Base-by-base conservation (phyloP, 2,797 vertebrate genomes). In the Nasua narica region DNA sequence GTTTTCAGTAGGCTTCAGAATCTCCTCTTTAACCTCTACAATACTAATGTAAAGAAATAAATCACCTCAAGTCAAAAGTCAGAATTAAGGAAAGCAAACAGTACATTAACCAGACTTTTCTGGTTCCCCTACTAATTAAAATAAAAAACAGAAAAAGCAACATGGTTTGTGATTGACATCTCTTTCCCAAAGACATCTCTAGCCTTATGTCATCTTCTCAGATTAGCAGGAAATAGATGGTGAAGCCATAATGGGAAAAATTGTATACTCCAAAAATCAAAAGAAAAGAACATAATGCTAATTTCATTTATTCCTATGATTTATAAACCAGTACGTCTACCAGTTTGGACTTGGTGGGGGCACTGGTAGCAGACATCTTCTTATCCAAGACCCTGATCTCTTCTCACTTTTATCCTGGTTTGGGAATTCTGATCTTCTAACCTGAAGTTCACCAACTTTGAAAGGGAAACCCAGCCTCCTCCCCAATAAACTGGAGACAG, bases 171-270 rank as follows among this genome's bases (percentile, higher is more conserved):
- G 62, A 92, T n/a, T 84, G 54, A 86, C 43, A 56, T 69, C 43
- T 25, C 46, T 94, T 95, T 94, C 92, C 65, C 46, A 72, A 81
- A 95, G 50, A 70, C 37, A 70, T 95, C 43, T 94, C 52, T 94
- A 54, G 40, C 21, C 32, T 82, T 83, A 40, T 78, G 52, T 94
- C 40, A 76, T 96, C 76, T 84, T 90, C 43, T 77, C 29, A 50
- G 35, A 58, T 90, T 82, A 95, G 8, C 29, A 84, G 27, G 29
- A 21, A 69, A 37, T 79, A 88, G 37, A 92, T 90, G 27, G 58
- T 78, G 82, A 95, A 88, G 16, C 70, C 32, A 37, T 84, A 82
- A 9, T 62, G 23, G 93, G 32, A 92, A 93, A 89, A 60, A 95
- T 40, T 77, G 40, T 94, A 15, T 5, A 88, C 35, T 46, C 70